Evolutionary conservation across 1,140 invertebrate species (phyloP), one percentile per base, ranked within the genome.

Genomic region (Aphidius ervi): DNA sequence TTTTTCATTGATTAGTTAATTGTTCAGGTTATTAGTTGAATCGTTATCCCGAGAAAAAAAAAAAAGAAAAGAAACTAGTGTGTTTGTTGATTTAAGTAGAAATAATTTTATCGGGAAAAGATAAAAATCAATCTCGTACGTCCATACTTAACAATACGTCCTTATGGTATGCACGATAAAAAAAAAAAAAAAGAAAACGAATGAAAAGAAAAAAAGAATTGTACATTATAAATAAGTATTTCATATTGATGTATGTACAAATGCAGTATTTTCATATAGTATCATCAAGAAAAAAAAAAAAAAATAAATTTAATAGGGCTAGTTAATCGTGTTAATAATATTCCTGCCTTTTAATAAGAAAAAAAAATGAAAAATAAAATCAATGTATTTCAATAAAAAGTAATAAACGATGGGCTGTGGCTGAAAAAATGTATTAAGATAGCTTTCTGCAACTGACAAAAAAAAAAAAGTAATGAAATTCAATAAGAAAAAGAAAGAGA

Each of bases 351-450:
- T 71, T 68, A 67, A 68, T 68, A 46, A 62, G 62, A 45, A 16
- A 56, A 62, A 59, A 40, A 59, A 9, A 60, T 46, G 23, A 58
- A 41, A 41, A 56, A 54, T 42, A 63, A 64, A 75, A 59, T 57
- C 74, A 72, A 70, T 70, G 70, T 74, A 64, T 69, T 75, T 72
- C 65, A 66, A 56, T 67, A 62, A 62, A 65, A 68, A 66, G 65
- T 56, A 69, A 67, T 68, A 70, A 66, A 63, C 52, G 71, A 77
- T 68, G 72, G 77, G 78, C 77, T 80, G 76, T 80, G 77, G 75
- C 64, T 76, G 69, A 75, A 64, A 71, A 31, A 66, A 63, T 73
- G 74, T 70, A 67, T 70, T 76, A 64, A 69, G 69, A 75, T 78
- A 80, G 76, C 76, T 79, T 76, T 76, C 76, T 74, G 68, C 39